Evolutionary conservation across 2,797 vertebrate species (phyloP).

Genomic region (Coracias cyanogaster): DNA sequence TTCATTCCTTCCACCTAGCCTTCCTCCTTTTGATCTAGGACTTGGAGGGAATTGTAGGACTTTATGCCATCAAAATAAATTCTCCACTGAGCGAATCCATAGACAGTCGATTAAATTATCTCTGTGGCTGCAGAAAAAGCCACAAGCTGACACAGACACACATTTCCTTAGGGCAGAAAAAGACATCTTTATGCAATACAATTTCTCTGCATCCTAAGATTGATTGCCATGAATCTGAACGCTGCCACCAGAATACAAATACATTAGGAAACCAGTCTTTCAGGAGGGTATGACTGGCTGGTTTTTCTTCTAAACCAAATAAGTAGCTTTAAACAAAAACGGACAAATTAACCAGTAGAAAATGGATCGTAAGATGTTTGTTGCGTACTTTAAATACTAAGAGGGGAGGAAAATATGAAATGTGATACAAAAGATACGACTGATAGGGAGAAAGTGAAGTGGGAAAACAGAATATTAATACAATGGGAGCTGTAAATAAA

Average conservation of each 20-base stretch:
- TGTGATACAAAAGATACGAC: background rate
- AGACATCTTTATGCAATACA: background rate
- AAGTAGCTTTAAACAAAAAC: background rate
- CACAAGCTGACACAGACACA: background rate
- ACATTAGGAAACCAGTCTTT: background rate
- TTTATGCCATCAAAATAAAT: constrained; percentile 3
- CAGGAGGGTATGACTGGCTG: background rate
- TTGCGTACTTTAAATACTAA: background rate
- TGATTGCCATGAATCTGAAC: background rate
- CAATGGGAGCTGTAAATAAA: background rate
- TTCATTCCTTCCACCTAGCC: background rate
- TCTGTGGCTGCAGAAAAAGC: constrained; percentile 33
- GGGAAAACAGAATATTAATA: background rate
- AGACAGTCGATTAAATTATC: constrained; percentile 13
- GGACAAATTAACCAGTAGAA: background rate
- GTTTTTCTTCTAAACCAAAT: background rate
- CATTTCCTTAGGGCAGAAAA: constrained; percentile 9
- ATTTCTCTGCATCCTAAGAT: background rate
- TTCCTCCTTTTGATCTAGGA: background rate
- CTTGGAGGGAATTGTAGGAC: background rate
- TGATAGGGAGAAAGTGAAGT: background rate
- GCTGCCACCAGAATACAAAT: background rate
- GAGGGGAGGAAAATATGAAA: background rate
- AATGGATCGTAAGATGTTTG: background rate
- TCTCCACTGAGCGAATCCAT: background rate